Conservation (phyloP, 1,140 invertebrate species). For the Pseudobourletiella spinata region DNA sequence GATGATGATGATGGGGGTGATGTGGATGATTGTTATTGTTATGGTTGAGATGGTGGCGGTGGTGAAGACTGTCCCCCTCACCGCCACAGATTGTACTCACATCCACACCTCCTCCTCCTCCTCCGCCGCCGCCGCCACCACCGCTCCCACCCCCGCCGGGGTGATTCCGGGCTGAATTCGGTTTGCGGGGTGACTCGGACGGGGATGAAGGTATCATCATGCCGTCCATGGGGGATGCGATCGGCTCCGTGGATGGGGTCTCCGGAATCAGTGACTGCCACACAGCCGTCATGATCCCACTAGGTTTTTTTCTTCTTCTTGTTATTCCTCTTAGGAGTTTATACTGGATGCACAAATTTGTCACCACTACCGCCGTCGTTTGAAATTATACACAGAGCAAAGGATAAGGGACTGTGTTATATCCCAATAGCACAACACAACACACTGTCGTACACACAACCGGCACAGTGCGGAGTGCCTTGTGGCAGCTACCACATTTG, state of each 20-base stretch:
- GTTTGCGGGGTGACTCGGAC: neutral
- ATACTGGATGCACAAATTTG: too few relatives aligned
- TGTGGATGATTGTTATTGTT: neutral
- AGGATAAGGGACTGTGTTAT: too few relatives aligned
- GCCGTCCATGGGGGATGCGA: slow-evolving; percentile 4
- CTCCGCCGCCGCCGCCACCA: neutral
- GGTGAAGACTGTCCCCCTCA: neutral
- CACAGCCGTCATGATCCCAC: slow-evolving; percentile 26
- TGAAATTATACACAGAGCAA: too few relatives aligned
- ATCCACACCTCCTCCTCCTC: neutral
- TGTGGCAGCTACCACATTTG: too few relatives aligned
- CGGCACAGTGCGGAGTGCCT: too few relatives aligned
- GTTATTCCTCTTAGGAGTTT: too few relatives aligned
- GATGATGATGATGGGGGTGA: neutral
- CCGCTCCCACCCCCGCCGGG: neutral
- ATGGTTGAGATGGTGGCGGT: neutral
- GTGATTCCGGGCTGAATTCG: neutral
- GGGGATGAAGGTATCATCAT: neutral
- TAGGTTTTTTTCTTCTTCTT: too few relatives aligned
- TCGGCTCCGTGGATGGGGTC: slow-evolving; percentile 30
- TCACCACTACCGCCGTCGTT: too few relatives aligned
- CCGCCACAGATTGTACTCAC: slow-evolving; percentile 7
- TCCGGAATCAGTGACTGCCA: slow-evolving; percentile 30
- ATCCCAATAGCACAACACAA: too few relatives aligned
- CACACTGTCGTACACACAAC: too few relatives aligned